phyloP scores from a whole-genome alignment of 2,113 vertebrate species.

The Jaculus jaculus region DNA sequence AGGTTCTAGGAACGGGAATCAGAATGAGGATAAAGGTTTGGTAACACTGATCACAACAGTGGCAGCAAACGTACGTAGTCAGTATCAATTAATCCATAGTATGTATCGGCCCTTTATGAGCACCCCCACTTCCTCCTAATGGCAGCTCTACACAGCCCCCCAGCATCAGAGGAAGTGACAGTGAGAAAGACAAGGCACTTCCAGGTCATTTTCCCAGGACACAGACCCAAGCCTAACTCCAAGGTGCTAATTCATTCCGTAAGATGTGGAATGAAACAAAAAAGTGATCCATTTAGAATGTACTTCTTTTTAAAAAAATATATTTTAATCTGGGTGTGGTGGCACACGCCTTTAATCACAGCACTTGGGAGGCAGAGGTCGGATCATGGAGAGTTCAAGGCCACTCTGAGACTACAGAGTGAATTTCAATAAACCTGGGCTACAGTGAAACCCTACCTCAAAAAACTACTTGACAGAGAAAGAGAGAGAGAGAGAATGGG shows the following conservation, averaged over 20 bases:
- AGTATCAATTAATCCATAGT: background rate
- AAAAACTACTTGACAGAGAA: too few relatives aligned
- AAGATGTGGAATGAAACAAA: background rate
- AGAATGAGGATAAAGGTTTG: background rate
- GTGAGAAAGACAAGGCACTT: background rate
- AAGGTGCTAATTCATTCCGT: background rate
- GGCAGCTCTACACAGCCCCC: background rate
- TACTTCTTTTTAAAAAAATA: background rate
- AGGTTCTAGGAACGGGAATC: background rate
- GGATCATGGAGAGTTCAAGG: too few relatives aligned
- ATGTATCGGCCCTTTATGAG: background rate
- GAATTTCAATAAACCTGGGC: too few relatives aligned
- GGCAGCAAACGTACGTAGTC: background rate
- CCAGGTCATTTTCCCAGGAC: background rate
- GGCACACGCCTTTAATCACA: too few relatives aligned
- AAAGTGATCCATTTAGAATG: background rate
- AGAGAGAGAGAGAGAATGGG: too few relatives aligned
- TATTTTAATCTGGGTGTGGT: too few relatives aligned
- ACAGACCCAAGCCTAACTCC: background rate
- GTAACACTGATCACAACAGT: background rate
- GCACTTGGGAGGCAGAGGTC: too few relatives aligned
- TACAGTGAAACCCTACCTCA: too few relatives aligned
- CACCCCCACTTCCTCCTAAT: background rate
- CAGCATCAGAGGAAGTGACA: background rate
- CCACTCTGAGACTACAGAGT: too few relatives aligned